Percentiles rank a stretch among this genome's conserved stretches.
Conservation (phyloP, 2,113 vertebrate species). For the Columba janthina region DNA sequence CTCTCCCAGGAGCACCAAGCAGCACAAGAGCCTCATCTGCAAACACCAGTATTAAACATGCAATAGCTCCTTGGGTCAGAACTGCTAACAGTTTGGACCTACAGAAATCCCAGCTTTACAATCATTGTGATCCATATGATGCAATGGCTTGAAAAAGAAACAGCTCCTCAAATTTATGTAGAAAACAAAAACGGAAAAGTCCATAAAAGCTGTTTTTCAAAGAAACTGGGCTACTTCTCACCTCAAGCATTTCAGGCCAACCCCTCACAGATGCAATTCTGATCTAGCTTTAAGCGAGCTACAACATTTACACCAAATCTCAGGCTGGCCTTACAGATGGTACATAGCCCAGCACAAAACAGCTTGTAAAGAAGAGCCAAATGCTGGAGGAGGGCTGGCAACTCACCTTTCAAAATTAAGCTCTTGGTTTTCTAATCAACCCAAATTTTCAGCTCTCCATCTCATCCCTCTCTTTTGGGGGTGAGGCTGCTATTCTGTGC, state of each 20-base stretch:
- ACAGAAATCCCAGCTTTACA: background rate
- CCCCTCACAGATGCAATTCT: background rate
- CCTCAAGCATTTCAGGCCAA: background rate
- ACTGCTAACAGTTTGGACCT: background rate
- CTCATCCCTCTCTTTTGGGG: background rate
- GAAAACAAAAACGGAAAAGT: background rate
- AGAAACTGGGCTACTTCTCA: background rate
- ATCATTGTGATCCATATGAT: rapidly evolving
- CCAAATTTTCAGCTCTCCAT: background rate
- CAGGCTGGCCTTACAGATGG: background rate
- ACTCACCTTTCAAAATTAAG: background rate
- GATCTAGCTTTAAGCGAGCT: background rate
- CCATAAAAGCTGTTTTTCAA: background rate
- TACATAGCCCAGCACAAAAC: background rate
- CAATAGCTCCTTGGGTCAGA: background rate
- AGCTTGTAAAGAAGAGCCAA: background rate
- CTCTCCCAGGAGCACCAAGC: background rate
- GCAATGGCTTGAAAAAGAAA: background rate
- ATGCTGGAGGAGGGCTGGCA: background rate
- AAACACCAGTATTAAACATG: too few relatives aligned
- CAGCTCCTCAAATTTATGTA: background rate
- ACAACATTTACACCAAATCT: background rate
- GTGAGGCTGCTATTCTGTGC: background rate
- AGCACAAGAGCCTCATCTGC: background rate
- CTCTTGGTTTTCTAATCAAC: background rate